Base-by-base conservation (phyloP, 2,113 vertebrate genomes). In the Plectropomus leopardus region DNA sequence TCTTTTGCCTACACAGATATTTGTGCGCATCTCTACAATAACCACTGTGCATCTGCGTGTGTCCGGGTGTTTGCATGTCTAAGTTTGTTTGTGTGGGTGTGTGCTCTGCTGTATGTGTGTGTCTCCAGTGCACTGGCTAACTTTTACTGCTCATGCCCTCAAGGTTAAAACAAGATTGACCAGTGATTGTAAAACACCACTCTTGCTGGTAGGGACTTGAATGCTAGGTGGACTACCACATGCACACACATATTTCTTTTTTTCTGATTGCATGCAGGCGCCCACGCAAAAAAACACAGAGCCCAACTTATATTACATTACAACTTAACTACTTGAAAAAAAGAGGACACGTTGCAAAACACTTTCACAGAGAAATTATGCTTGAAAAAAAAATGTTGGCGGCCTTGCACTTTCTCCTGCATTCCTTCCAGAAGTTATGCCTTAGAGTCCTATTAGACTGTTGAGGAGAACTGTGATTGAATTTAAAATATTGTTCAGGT, bases 111-210 rank as follows among this genome's bases (percentile, higher is more conserved):
- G 44, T 26, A 3, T 53, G 23, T 44, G 32, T 59, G 53, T 48
- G 42, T 77, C 34, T 70, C n/a, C 5, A 16, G 34, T 59, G 55
- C 17, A 47, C 9, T 9, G 40, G 47, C 21, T 60, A 57, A 54
- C 59, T 67, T 66, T 15, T 48, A 19, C 51, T 64, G 50, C 55
- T 58, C 10, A 32, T 57, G 42, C 48, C 79, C 55, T 76, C 58
- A 78, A 74, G 79, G 73, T 76, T 72, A 81, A 80, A 80, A 72
- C 44, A 40, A 65, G 23, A 65, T 1, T 78, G 72, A 64, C 71
- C 45, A 28, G 5, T 23, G 44, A 45, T 30, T 71, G 21, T 58
- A 59, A 72, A 79, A 68, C 21, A 48, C 5, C 16, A 28, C 24
- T 32, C 13, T 70, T 10, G 19, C 28, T 66, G 23, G 26, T 6